Base-by-base conservation (phyloP, 2,888 invertebrate species). In the Biston betularia region DNA sequence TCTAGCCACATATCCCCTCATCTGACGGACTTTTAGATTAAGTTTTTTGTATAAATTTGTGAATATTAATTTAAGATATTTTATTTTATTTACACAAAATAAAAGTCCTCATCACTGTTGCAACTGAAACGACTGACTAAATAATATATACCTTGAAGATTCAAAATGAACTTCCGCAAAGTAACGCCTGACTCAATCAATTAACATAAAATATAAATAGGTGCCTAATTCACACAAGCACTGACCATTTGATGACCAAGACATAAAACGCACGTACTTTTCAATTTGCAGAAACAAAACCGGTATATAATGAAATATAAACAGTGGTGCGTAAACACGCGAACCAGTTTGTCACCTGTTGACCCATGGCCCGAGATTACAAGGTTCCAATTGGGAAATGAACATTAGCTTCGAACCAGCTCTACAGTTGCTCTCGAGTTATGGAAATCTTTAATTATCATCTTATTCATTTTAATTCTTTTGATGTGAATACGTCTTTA, bases 301-400 rank as follows among this genome's bases (percentile, higher is more conserved):
- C 67, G 54, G 62, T 63, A 49, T 62, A 35, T 58, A 54, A 66
- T 67, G 67, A 59, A 67, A 67, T 59, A 58, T 49, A 58, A 67
- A 63, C 53, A 67, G 58, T 38, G 24, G n/a, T 57, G 46, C 54
- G 55, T 65, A 59, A 60, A 61, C 52, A 53, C 45, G 46, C 48
- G 35, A 58, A 67, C 67, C 66, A 63, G 58, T 63, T 67, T 54
- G 63, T 68, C 50, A 63, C 58, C 52, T 38, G 56, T 61, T 61
- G 61, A 65, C 62, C 66, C 57, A 66, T 56, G 66, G 62, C 35
- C 66, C 11, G 34, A 60, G 8, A 53, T 15, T 46, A 57, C 66
- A 66, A 66, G 66, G 66, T 57, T 59, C 48, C 38, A 42, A 49
- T 66, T 66, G 62, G 49, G 62, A 66, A 66, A 66, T 48, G 42